Evolutionary conservation across 1,140 invertebrate genomes (phyloP), one percentile per base, ranked within the genome.

Genomic region (Brachionus sp.): DNA sequence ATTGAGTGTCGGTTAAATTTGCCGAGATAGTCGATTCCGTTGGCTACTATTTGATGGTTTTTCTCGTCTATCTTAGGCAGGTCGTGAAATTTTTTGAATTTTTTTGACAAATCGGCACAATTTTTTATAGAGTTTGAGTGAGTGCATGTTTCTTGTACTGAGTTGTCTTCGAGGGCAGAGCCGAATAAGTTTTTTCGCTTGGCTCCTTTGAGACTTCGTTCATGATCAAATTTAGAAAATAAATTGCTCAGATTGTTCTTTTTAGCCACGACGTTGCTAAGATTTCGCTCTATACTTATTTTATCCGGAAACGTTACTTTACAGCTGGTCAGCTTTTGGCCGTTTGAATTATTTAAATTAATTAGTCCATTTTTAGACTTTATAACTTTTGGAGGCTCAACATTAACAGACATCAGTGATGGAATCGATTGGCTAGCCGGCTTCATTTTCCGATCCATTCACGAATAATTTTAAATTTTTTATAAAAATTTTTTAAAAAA

Each of bases 151-250:
- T 37, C 33, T 2, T 16, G n/a, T 2, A n/a, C 12, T 10, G 66
- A 10, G 16, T 19, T 37, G n/a, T 70, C 66, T 23, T 70, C 66
- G 33, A 70, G 35, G 5, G 13, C n/a, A 16, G 66, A 70, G 37
- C 66, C 66, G 66, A 70, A 70, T 70, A 70, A 70, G 39, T 70
- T 70, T 39, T 70, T 70, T 37, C 66, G 29, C 37, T 70, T 70
- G 12, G 7, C 10, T 6, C 66, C n/a, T 70, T 42, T 70, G 33
- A 37, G 13, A 23, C 4, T 16, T 37, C 33, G n/a, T n/a, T 70
- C 37, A 2, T 37, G 9, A 9, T 39, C 66, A 39, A 37, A 39
- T 70, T 37, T 39, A 1, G 66, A 23, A 39, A 70, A 70, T 16
- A 70, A 37, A 35, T 44, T 19, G 35, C n/a, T n/a, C n/a, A 70